Evolutionary conservation across 2,888 invertebrate genomes (phyloP).

Genomic region (Aquatica leii): DNA sequence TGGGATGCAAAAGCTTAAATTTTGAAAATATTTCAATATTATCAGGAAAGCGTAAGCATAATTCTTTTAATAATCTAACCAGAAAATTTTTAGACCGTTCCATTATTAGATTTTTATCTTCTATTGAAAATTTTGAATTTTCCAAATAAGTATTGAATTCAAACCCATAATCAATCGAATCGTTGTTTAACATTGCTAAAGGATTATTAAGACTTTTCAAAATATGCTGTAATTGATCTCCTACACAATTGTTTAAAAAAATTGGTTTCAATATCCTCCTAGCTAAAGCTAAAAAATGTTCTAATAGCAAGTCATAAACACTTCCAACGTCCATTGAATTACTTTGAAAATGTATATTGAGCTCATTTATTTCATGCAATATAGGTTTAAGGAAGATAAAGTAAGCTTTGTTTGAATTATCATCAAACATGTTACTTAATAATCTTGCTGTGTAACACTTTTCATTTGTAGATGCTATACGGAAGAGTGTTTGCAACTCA

Average conservation of each 20-base stretch:
- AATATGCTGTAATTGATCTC: too few relatives aligned
- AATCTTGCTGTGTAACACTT: too few relatives aligned
- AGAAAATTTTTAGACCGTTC: neutral
- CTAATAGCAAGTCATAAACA: too few relatives aligned
- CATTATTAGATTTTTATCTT: neutral
- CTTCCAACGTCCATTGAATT: neutral
- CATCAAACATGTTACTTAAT: too few relatives aligned
- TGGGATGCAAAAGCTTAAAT: too few relatives aligned
- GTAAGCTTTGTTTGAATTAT: neutral
- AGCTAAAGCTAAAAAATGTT: too few relatives aligned
- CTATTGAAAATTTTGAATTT: neutral
- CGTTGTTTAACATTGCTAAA: neutral
- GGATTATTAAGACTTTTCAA: neutral
- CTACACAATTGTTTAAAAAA: too few relatives aligned
- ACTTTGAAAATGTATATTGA: neutral
- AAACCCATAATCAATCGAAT: neutral
- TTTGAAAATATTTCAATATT: conserved; percentile 5
- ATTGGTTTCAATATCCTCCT: too few relatives aligned
- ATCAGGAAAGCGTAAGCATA: neutral
- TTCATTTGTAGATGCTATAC: too few relatives aligned
- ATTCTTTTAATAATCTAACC: neutral
- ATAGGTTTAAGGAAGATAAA: neutral
- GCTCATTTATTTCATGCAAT: neutral
- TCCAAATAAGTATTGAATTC: neutral
- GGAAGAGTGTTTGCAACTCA: too few relatives aligned